Conservation (phyloP, 2,797 vertebrate species). For the Anableps anableps region DNA sequence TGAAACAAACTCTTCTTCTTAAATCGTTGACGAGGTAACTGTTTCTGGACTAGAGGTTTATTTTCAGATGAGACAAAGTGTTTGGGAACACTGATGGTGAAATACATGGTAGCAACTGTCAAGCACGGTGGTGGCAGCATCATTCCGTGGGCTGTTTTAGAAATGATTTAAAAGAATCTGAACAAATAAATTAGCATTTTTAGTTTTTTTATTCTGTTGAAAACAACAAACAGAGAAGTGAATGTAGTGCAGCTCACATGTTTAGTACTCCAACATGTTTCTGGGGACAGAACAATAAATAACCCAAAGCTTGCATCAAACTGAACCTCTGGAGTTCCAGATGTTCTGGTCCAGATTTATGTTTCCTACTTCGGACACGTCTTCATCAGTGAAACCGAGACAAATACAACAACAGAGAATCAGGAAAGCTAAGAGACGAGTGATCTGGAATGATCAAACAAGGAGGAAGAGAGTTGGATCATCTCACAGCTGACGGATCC, state of each 20-base stretch:
- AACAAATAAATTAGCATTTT: neutral
- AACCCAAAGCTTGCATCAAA: neutral
- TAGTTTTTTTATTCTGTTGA: neutral
- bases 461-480: neutral
- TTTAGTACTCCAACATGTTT: neutral
- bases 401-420: neutral
- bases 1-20: no score
- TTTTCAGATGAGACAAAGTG: neutral
- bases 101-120: neutral
- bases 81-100: neutral
- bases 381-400: neutral
- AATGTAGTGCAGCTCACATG: neutral
- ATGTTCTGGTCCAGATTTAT: neutral
- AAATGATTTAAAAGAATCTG: neutral
- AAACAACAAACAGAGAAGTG: neutral
- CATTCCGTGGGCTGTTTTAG: neutral
- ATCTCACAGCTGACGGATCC: neutral
- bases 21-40: neutral
- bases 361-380: neutral
- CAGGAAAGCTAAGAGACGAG: neutral
- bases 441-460: neutral
- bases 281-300: conserved; percentile 1
- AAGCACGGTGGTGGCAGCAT: neutral
- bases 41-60: neutral
- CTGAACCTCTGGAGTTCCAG: neutral